Conservation (phyloP, 2,113 vertebrate genomes). For the Microcebus ravelobensis region DNA sequence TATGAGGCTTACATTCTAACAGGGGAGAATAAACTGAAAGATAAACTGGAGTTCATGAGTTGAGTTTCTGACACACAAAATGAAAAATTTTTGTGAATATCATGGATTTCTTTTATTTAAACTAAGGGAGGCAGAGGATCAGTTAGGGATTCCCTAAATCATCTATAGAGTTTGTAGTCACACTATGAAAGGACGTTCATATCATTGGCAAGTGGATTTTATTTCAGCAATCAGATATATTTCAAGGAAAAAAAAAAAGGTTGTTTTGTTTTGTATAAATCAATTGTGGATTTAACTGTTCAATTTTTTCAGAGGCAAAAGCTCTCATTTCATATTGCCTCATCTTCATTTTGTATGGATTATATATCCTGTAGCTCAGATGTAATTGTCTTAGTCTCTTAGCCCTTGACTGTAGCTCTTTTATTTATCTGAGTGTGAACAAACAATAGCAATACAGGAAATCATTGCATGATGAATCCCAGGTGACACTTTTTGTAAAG, state of each 20-base stretch:
- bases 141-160: neutral
- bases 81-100: neutral
- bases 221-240: neutral
- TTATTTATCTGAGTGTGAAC: neutral
- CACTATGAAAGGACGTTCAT: neutral
- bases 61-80: neutral
- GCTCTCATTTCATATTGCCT: neutral
- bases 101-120: neutral
- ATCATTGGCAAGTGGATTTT: neutral
- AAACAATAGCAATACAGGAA: slow-evolving; percentile 25
- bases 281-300: neutral
- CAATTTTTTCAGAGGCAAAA: neutral
- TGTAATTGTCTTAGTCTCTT: neutral
- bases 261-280: neutral
- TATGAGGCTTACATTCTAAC: neutral
- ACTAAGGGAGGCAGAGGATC: neutral
- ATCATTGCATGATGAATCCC: neutral
- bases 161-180: neutral
- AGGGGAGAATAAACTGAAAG: neutral
- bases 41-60: neutral
- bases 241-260: neutral
- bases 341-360: neutral
- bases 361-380: neutral
- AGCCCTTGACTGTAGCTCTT: neutral
- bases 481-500: neutral